Base-by-base conservation (phyloP, 2,888 invertebrate genomes). In the Flexamia atlantica region DNA sequence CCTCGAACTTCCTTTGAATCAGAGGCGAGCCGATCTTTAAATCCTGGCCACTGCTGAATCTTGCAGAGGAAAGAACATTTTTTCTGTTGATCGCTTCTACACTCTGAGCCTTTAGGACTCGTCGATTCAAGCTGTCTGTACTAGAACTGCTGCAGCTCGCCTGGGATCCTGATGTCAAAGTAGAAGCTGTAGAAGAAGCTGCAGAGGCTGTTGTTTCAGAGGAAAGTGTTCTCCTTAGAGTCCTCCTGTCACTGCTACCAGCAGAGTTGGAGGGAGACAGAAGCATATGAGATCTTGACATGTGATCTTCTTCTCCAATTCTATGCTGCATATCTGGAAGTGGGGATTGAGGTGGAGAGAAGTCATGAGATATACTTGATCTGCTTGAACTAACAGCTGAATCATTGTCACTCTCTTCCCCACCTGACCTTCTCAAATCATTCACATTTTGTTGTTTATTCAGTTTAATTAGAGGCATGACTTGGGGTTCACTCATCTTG, bases 381-480 rank as follows among this genome's bases (percentile, higher is more conserved):
- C 96, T 94, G 87, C 95, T 95, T 74, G 95, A 95, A 89, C 97
- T 97, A 89, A 97, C 95, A 4, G 97, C 97, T 36, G 97, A 97
- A 90, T 97, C 97, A 88, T 96, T 96, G 89, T 97, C 97, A 88
- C 95, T 95, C 87, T 96, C 96, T 87, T 94, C 93, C 88, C 91
- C 88, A 90, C 92, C 89, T 57, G 87, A 87, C n/a, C 89, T 86
- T 53, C 87, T 85, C n/a, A 87, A 87, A 60, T 89, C 88, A 50
- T 87, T 50, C 25, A 64, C 36, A 40, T 53, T 57, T 30, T 72
- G 57, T 10, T 81, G 81, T 30, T 57, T 72, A 32, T 84, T 84
- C 74, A 82, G 60, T 36, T 84, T 84, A 23, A 82, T 84, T 3
- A 82, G 32, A 46, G 81, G 81, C 20, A 81, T 84, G 20, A 84